Evolutionary conservation across 1,140 invertebrate genomes (phyloP).

Genomic region (Uloborus diversus): DNA sequence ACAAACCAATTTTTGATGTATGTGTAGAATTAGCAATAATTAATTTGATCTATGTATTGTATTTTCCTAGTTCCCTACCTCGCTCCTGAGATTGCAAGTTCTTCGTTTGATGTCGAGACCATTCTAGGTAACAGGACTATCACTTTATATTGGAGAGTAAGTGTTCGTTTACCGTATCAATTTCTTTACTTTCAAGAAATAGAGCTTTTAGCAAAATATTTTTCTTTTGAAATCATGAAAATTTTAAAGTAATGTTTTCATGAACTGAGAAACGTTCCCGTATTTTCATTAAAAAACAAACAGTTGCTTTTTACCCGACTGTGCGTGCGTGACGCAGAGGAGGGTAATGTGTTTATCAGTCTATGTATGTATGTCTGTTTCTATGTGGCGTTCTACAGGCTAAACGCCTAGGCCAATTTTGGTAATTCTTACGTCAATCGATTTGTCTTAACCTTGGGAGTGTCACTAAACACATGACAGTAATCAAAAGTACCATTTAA

Average conservation of each 20-base stretch:
- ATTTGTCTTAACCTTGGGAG: no score
- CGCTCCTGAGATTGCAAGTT: slow-evolving; percentile 8
- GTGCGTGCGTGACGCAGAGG: no score
- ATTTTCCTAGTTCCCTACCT: slow-evolving; percentile 24
- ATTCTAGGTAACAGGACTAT: slow-evolving; percentile 4
- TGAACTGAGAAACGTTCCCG: neutral
- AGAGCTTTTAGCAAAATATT: no score
- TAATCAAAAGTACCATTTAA: no score
- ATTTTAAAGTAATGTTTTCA: neutral
- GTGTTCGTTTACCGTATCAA: neutral
- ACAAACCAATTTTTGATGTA: neutral
- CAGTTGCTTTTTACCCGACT: no score
- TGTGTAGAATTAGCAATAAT: neutral
- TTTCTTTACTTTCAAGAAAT: neutral
- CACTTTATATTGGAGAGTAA: slow-evolving; percentile 46
- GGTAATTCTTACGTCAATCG: no score
- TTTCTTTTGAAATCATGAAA: neutral
- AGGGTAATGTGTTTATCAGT: no score
- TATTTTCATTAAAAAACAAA: no score
- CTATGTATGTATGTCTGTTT: no score
- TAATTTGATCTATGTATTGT: neutral
- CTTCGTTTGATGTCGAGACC: slow-evolving; percentile 17
- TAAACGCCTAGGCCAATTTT: no score
- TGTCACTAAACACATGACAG: no score
- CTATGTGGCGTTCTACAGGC: no score